Base-by-base conservation (phyloP, 2,797 vertebrate genomes). In the Pseudochromis fuscus region DNA sequence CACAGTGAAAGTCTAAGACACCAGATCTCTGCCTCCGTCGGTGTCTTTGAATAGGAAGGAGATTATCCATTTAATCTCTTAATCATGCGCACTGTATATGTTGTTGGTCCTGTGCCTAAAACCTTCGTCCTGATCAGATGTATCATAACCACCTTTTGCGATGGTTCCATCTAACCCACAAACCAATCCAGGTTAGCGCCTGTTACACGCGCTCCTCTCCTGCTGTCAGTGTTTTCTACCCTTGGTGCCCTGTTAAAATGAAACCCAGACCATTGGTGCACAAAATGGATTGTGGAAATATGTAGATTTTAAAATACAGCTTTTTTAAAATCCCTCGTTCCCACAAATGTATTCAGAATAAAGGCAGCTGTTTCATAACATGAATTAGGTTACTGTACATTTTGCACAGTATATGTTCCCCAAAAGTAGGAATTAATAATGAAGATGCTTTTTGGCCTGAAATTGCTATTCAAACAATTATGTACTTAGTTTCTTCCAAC, bases 381-480 rank as follows among this genome's bases (percentile, higher is more conserved):
- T 51, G 67, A 77, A 88, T 85, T 77, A 87, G 83, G 78, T 90
- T 89, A 86, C 89, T 88, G 87, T 92, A 90, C 90, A 92, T 93
- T 93, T 91, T 91, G 65, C 83, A 70, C 90, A 81, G 88, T 93
- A 91, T 91, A 89, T 90, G 90, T 90, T 90, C 73, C 89, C 87
- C 77, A 91, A 93, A 93, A 93, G 90, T 92, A 90, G 89, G 94
- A 94, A 95, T 95, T 95, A 93, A 93, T 94, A 94, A 95, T 94
- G 93, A 95, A 95, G 94, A 95, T 93, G 92, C 93, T 92, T 93
- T 93, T 94, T 93, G 92, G 91, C 92, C 89, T 85, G 87, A 94
- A 95, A 95, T 95, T 94, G 93, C 93, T 91, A 89, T 92, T 93
- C 88, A 90, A 94, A 95, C 93, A 95, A 95, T 95, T 95, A 95